Evolutionary conservation across 2,888 invertebrate species (phyloP).

Genomic region (Psococerastis gibbosa): DNA sequence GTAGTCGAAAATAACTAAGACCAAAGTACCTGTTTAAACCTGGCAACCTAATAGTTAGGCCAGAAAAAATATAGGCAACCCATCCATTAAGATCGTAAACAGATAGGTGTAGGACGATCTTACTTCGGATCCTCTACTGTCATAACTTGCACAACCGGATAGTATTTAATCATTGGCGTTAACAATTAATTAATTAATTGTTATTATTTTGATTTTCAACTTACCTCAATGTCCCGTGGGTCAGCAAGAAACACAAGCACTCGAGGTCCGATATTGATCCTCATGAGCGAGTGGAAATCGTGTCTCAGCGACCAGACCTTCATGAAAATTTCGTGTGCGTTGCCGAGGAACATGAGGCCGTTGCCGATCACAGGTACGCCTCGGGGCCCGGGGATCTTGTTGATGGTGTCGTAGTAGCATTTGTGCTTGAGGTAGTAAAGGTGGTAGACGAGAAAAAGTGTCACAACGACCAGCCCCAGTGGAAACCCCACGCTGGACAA

Average conservation of each 20-base stretch:
- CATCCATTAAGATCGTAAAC: no score
- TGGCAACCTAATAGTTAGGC: no score
- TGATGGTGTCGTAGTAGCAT: constrained; percentile 41
- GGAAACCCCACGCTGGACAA: constrained; percentile 50
- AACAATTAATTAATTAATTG: no score
- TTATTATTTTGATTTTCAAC: no score
- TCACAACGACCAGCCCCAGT: constrained; percentile 47
- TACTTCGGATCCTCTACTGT: no score
- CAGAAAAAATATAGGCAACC: no score
- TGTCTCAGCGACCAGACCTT: constrained; percentile 34
- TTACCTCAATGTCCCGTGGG: constrained; percentile 22
- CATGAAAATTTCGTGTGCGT: constrained; percentile 32
- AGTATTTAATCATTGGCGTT: no score
- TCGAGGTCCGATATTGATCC: constrained; percentile 59
- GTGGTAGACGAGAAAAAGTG: constrained; percentile 54
- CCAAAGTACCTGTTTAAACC: no score
- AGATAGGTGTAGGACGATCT: no score
- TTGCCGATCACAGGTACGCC: constrained; percentile 58
- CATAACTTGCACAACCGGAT: no score
- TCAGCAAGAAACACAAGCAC: constrained; percentile 26
- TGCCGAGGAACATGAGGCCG: constrained; percentile 49
- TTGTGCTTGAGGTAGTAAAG: constrained; percentile 33
- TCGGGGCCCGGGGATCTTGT: constrained; percentile 49
- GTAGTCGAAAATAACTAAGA: no score
- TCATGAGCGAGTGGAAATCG: constrained; percentile 39